Conservation (phyloP, 1,140 invertebrate species). For the Tetragnatha versicolor region DNA sequence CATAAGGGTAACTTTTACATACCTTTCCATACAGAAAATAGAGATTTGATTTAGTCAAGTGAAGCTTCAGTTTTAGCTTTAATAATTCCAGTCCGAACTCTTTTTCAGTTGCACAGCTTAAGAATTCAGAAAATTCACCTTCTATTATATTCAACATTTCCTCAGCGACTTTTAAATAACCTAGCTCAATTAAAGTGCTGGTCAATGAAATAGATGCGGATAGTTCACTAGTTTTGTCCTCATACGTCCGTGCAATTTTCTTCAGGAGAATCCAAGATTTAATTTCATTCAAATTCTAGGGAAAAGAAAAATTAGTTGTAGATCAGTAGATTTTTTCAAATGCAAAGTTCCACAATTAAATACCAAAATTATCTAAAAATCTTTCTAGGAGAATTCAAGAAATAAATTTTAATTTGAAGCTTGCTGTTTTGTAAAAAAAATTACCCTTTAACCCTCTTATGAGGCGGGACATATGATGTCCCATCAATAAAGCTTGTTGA, state of each 20-base stretch:
- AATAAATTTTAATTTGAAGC: too few relatives aligned
- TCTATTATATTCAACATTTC: neutral
- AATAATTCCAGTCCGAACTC: neutral
- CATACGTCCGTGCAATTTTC: neutral
- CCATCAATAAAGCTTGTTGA: too few relatives aligned
- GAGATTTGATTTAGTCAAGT: neutral
- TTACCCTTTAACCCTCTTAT: too few relatives aligned
- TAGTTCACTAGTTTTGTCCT: neutral
- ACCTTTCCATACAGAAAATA: neutral
- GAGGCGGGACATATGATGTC: too few relatives aligned
- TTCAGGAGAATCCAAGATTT: constrained; percentile 4
- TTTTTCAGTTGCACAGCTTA: too few relatives aligned
- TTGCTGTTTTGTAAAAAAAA: too few relatives aligned
- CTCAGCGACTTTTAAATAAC: neutral
- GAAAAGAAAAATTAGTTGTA: too few relatives aligned
- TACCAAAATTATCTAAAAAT: too few relatives aligned
- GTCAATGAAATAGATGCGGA: neutral
- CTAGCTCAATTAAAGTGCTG: neutral
- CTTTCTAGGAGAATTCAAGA: too few relatives aligned
- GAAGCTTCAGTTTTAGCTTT: neutral
- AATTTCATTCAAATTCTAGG: neutral
- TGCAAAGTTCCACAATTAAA: too few relatives aligned
- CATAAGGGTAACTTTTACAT: neutral
- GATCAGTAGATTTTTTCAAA: too few relatives aligned
- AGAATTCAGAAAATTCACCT: neutral